Evolutionary conservation across 1,140 invertebrate species (phyloP), one percentile per base, ranked within the genome.

Genomic region (Sminthurides bifidus): DNA sequence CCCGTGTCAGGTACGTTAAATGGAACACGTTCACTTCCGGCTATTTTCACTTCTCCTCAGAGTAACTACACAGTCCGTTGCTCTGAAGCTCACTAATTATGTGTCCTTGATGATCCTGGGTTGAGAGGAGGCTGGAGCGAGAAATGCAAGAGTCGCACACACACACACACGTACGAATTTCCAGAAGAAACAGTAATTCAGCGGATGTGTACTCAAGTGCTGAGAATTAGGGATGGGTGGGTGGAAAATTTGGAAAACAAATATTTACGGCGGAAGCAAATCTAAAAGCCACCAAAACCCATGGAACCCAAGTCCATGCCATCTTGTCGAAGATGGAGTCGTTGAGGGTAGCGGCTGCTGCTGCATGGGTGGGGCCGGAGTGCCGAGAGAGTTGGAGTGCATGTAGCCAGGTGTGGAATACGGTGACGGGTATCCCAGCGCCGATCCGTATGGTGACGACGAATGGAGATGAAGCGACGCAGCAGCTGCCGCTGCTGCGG

Each of bases 261-360:
- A 23, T 26, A 15, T 14, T 12, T 5, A 48, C 23, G 5, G 23
- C 12, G 6, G 10, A 19, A 48, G 8, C 8, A n/a, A n/a, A n/a
- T n/a, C n/a, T 74, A 79, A 69, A 77, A 78, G 55, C 74, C 73
- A 62, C 76, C 76, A 65, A 76, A 75, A 19, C 71, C 68, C 56
- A 74, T 75, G 65, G 75, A 74, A 17, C 71, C 68, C 56, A 74
- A 68, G 56, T 74, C 74, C 71, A 74, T 74, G 26, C 72, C 58
- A 23, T 64, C 63, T 27, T 59, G 57, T 29, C 58, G 24, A n/a
- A 62, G 56, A 54, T 58, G 60, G 24, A 60, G 56, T 38, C 57
- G 43, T 37, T 54, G 60, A 3, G 40, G n/a, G 29, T 48, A 58
- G 21, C 62, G n/a, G n/a, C n/a, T n/a, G n/a, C n/a, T n/a, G 23